A percentile compares a stretch with the other conserved stretches of the same genome.
Evolutionary conservation across 2,113 vertebrate species (phyloP).

Genomic region (Scytalopus superciliaris): DNA sequence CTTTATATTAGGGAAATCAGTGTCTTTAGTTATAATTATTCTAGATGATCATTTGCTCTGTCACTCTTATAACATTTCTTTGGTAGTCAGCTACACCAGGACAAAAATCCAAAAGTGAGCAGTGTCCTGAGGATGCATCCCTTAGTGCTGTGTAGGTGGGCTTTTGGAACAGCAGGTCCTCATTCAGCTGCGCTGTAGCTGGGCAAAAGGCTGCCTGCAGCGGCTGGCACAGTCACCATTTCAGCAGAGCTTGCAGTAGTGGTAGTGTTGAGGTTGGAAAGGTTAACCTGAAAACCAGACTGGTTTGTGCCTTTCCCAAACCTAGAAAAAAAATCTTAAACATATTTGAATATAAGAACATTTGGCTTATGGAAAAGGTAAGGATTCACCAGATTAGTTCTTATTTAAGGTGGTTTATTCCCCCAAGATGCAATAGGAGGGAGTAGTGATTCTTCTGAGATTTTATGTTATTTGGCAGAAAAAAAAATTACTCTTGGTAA

Average conservation of each 20-base stretch:
- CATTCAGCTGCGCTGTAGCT: neutral
- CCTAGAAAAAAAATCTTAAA: neutral
- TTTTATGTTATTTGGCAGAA: neutral
- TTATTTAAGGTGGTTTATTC: neutral
- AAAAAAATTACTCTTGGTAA: neutral
- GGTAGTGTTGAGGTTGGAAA: neutral
- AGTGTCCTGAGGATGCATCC: neutral
- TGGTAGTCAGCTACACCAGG: neutral
- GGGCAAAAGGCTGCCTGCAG: neutral
- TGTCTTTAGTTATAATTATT: neutral
- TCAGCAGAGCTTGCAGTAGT: neutral
- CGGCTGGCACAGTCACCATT: neutral
- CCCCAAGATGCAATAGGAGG: neutral
- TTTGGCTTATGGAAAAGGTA: neutral
- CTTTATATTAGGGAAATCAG: neutral
- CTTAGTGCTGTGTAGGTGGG: neutral
- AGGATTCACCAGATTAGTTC: neutral
- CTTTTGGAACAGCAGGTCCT: neutral
- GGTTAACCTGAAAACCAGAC: neutral
- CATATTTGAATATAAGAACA: neutral
- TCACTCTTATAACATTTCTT: neutral
- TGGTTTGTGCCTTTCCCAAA: neutral
- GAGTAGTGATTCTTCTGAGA: neutral
- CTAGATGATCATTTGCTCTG: neutral
- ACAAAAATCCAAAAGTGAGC: neutral